Conservation (phyloP, 2,113 vertebrate genomes). For the Platichthys flesus region DNA sequence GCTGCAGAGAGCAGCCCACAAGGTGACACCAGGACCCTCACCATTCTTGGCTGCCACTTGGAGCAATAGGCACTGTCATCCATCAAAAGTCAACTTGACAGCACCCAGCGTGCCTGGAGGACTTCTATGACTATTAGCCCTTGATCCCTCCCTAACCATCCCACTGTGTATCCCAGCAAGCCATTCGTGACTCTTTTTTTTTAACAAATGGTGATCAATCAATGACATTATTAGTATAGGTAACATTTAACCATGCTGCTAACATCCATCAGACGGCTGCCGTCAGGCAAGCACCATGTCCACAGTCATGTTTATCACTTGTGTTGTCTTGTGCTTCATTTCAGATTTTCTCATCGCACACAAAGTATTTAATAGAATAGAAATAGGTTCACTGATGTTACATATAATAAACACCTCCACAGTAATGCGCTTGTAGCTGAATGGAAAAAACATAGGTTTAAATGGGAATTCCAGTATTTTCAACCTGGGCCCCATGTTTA, state of each 20-base stretch:
- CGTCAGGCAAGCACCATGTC: neutral
- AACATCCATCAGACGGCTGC: neutral
- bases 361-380: too few relatives aligned
- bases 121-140: slow-evolving; percentile 43
- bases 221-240: slow-evolving; percentile 56
- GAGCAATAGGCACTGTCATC: slow-evolving; percentile 49
- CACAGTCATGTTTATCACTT: neutral
- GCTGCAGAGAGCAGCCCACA: slow-evolving; percentile 14
- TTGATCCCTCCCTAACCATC: slow-evolving; percentile 25
- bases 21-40: slow-evolving; percentile 31
- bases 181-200: neutral
- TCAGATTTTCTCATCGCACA: neutral
- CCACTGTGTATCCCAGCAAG: slow-evolving; percentile 30
- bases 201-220: slow-evolving; percentile 56
- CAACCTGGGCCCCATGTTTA: too few relatives aligned
- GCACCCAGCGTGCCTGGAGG: slow-evolving; percentile 17
- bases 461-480: too few relatives aligned
- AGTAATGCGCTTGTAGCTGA: too few relatives aligned
- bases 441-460: too few relatives aligned
- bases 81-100: slow-evolving; percentile 59
- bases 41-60: slow-evolving; percentile 17
- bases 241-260: slow-evolving; percentile 28
- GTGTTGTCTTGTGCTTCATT: neutral
- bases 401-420: too few relatives aligned
- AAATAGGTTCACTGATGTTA: too few relatives aligned